These are phyloP conservation scores for Eunapius fragilis DNA, from an alignment of 37 sponge, comb jelly and placozoan genomes.

Conservation along the genomic window DNA sequence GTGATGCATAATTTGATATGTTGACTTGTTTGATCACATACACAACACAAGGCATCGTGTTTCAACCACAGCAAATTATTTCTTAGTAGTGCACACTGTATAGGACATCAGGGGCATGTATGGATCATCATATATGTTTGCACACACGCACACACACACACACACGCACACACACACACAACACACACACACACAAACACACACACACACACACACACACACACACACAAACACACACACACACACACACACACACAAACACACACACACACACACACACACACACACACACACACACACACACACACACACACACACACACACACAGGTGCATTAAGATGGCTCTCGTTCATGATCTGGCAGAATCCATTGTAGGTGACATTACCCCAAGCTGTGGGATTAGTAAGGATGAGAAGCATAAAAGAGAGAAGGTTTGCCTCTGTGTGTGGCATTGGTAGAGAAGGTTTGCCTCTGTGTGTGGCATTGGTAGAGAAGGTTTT, in stretches of 20 bases:
- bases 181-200: background rate
- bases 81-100: too few relatives aligned
- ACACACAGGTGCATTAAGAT: conserved; percentile 83
- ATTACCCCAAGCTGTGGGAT: conserved; percentile 84
- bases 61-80: too few relatives aligned
- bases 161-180: background rate
- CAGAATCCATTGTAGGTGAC: conserved; percentile 93
- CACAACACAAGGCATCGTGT: background rate
- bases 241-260: too few relatives aligned
- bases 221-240: conserved; percentile 54
- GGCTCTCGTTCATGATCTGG: conserved; percentile 92
- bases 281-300: background rate
- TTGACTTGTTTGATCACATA: background rate
- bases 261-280: background rate
- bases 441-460: too few relatives aligned
- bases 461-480: background rate
- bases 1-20: too few relatives aligned
- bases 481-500: too few relatives aligned
- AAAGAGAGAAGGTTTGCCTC: conserved; percentile 53
- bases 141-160: too few relatives aligned
- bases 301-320: conserved; percentile 1
- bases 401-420: conserved; percentile 85
- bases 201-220: conserved; percentile 6
- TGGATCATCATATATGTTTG: too few relatives aligned
- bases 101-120: too few relatives aligned